These are phyloP conservation scores for Maniola jurtina DNA, from an alignment of 1,140 invertebrate genomes.

Conservation along the genomic window DNA sequence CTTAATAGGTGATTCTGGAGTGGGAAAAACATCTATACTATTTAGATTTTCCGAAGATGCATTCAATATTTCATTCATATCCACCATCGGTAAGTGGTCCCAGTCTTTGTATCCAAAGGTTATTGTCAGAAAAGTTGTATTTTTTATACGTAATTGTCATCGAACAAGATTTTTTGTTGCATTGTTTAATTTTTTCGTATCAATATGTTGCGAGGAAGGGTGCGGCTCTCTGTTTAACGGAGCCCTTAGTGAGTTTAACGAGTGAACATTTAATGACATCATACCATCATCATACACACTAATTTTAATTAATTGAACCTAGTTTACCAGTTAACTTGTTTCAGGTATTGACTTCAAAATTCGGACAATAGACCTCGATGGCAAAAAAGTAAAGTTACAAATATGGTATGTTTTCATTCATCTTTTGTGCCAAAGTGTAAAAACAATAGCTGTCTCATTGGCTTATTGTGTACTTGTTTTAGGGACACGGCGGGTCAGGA, in stretches of 20 bases:
- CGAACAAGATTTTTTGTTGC: conserved; percentile 62
- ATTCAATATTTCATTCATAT: conserved; percentile 99
- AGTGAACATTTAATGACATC: conserved; percentile 70
- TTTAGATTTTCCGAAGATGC: conserved; percentile 99
- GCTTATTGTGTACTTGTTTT: conserved; percentile 13
- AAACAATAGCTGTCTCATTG: conserved; percentile 17
- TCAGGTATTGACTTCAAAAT: conserved; percentile 99
- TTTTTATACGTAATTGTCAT: conserved; percentile 70
- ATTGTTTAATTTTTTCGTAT: conserved; percentile 45
- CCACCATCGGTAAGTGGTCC: conserved; percentile 92
- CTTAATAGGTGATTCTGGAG: conserved; percentile 98
- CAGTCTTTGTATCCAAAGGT: conserved; percentile 70
- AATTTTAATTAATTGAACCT: conserved; percentile 70
- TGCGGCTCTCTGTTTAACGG: conserved; percentile 51
- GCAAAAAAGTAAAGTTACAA: conserved; percentile 99
- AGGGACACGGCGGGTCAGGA: conserved; percentile 96
- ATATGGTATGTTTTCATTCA: conserved; percentile 89
- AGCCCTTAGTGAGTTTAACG: conserved; percentile 68
- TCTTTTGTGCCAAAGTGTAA: conserved; percentile 13
- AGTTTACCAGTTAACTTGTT: conserved; percentile 67
- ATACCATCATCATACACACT: conserved; percentile 76
- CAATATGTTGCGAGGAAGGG: conserved; percentile 47
- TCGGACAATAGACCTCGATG: conserved; percentile 97
- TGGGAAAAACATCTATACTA: conserved; percentile 98
- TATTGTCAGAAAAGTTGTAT: conserved; percentile 71